Evolutionary conservation across 2,888 invertebrate genomes (phyloP), one percentile per base, ranked within the genome.

Genomic region (Carpatolechia fugitivella): DNA sequence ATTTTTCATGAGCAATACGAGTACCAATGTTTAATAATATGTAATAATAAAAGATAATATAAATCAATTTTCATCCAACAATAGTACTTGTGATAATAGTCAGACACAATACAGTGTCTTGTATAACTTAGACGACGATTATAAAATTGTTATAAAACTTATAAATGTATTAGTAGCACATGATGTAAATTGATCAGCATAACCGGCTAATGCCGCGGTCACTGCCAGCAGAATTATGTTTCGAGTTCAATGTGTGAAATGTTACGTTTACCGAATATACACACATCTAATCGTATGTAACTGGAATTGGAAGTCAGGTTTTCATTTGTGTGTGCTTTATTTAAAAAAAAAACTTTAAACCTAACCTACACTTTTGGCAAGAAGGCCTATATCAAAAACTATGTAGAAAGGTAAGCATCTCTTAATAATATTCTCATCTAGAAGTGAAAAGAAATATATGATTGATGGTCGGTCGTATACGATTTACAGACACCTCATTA

Each of bases 181-280:
- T 78, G 74, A 81, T 78, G 76, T 79, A 75, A 78, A 67, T 61
- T 65, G 55, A 68, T 73, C 70, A 73, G 56, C 74, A 76, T 74
- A 80, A 81, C 82, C 69, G 68, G 81, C 76, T 71, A 59, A 60
- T 60, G 63, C 60, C 64, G 64, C 65, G 65, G 67, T 67, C 64
- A 64, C 63, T 62, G 61, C 61, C 68, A 70, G 72, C 66, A 61
- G 63, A 60, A 64, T 67, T 63, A 61, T 65, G 66, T 68, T 71
- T 31, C 33, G 7, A 14, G 13, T 47, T 47, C 20, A 41, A 6
- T 20, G 20, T 41, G 41, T 41, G 41, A 41, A 41, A 14, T 8
- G 33, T 33, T 33, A 33, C 33, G 11, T 33, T 33, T n/a, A 33
- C 33, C 8, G 33, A 3, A 8, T 33, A 8, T 10, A 33, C 33